Evolutionary conservation across 2,797 vertebrate genomes (phyloP).

Genomic region (Acipenser transmontanus): DNA sequence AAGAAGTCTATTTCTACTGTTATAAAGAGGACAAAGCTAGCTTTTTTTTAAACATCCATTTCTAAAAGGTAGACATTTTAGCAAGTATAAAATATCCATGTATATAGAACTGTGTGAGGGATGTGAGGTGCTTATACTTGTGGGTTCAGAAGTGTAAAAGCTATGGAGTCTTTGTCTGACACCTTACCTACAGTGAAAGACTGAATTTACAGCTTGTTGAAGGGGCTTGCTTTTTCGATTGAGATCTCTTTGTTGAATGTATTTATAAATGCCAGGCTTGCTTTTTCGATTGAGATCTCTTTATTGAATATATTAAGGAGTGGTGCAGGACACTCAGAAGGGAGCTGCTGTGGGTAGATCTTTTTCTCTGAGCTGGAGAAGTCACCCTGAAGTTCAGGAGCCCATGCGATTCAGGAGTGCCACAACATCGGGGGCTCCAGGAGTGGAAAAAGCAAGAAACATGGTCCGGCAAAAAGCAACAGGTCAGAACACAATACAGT

Average conservation of each 20-base stretch:
- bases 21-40: no score
- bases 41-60: no score
- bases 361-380: constrained; percentile 92
- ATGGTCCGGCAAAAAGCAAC: constrained; percentile 87
- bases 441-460: constrained; percentile 90
- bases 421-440: constrained; percentile 89
- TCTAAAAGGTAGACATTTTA: neutral
- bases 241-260: no score
- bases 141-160: no score
- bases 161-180: no score
- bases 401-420: constrained; percentile 93
- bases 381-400: constrained; percentile 78
- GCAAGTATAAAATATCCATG: neutral
- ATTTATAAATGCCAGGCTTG: neutral
- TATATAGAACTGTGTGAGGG: neutral
- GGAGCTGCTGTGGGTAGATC: constrained; percentile 76
- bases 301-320: constrained; percentile 55
- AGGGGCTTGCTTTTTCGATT: no score
- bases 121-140: no score
- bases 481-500: constrained; percentile 54
- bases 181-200: no score
- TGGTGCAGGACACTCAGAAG: constrained; percentile 76
- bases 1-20: no score
- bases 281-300: neutral
- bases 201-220: no score